Base-by-base conservation (phyloP, 2,113 vertebrate species). In the Pionites leucogaster region DNA sequence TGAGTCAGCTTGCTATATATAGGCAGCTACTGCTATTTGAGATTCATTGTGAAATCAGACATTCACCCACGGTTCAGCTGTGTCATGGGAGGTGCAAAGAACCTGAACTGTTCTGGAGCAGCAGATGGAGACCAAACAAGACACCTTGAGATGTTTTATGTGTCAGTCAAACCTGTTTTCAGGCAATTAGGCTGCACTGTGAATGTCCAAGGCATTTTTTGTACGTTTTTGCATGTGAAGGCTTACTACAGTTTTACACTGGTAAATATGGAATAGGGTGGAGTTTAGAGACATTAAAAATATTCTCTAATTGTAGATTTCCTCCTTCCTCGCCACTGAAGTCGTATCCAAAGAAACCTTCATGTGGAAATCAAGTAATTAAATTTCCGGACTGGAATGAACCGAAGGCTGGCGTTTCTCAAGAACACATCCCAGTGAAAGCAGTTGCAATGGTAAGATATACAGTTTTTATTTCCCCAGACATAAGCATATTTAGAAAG, bases 241-340 rank as follows among this genome's bases (percentile, higher is more conserved):
- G 18, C 15, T 50, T 77, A 8, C 27, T 82, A 15, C 14, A 47
- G 33, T n/a, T 94, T 82, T 79, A 24, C 49, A n/a, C 53, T 72
- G 37, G 18, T 69, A 74, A 77, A 74, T 44, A 57, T 5, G 24
- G 57, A 60, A 31, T 29, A 69, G 5, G 9, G 19, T 72, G 31
- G 20, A 42, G 29, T 81, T 95, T n/a, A 68, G 33, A 81, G 46
- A 37, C 18, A 42, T 71, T 46, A 77, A 92, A 80, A 96, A 55
- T 89, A 35, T 93, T 96, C 42, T 97, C 65, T 91, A 52, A 82
- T 98, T 97, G 59, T 95, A 99, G 98, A 83, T 99, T 99, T 97
- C 98, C 98, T 96, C 98, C 97, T 93, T 98, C 98, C 20, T 99
- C 98, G 27, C 98, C 98, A 2, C 81, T 99, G 92, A 99, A 98